Base-by-base conservation (phyloP, 2,888 invertebrate genomes). In the Subacronicta megacephala region DNA sequence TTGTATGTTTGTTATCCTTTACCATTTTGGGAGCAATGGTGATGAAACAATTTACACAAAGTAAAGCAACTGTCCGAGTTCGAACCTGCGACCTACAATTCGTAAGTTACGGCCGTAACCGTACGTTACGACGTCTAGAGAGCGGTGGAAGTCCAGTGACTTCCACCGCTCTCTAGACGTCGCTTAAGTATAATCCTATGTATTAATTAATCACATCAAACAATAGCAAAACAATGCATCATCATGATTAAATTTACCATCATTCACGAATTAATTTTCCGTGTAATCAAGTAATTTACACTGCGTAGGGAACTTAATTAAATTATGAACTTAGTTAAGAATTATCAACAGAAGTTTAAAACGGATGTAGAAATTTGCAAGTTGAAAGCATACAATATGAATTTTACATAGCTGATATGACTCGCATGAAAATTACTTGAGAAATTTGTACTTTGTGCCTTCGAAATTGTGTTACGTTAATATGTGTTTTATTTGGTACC, bases 311-410 rank as follows among this genome's bases (percentile, higher is more conserved):
- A 63, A 69, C 56, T 54, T 56, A 52, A 69, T 65, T 42, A 44
- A 62, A 51, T 68, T 44, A 68, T 55, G 43, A 53, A 52, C 29
- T 20, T 29, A 20, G 29, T 29, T 20, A 47, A 47, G 50, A 47
- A 47, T 54, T 47, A 37, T 40, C 38, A 38, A 44, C 50, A 38
- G 16, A 68, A 64, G 20, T 55, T 62, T 54, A 45, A 23, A 26
- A 23, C 7, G 16, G 12, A 36, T 41, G 43, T 18, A 10, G 36
- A 38, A 64, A 49, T 42, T 46, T 26, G 38, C 36, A 52, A 49
- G 54, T 64, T 57, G 47, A 18, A 35, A 47, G 54, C 36, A 37
- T 52, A 47, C 29, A 47, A 29, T 17, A 54, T 63, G 50, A 67
- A 70, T 63, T 57, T 63, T 44, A 57, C 43, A 54, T 62, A 10